Percentiles rank a stretch among this genome's conserved stretches.
Evolutionary conservation across 2,113 vertebrate species (phyloP).

Genomic region (Vulpes lagopus): DNA sequence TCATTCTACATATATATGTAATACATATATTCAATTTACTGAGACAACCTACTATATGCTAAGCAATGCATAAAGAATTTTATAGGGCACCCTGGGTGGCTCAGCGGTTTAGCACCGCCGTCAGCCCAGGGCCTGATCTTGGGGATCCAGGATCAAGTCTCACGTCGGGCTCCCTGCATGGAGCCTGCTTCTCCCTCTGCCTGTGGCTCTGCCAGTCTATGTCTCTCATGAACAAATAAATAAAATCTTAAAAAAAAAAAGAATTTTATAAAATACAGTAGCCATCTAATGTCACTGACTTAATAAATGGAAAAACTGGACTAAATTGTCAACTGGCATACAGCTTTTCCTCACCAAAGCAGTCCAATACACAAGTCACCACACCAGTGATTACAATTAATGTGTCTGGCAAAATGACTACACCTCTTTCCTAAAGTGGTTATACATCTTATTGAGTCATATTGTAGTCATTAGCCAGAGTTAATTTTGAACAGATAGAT

Average conservation of each 20-base stretch:
- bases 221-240: no score
- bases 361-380: conserved; percentile 61
- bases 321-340: neutral
- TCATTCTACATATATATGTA: neutral
- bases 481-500: conserved; percentile 79
- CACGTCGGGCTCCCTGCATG: no score
- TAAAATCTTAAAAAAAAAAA: neutral
- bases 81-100: neutral
- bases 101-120: no score
- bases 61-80: conserved; percentile 36
- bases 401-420: conserved; percentile 75
- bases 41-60: conserved; percentile 14
- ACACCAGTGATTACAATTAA: conserved; percentile 66
- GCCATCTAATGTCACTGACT: conserved; percentile 13
- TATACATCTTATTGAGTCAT: conserved; percentile 77
- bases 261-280: conserved; percentile 31
- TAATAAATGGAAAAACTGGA: conserved; percentile 50
- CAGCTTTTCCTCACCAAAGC: conserved; percentile 18
- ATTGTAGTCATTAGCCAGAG: conserved; percentile 72
- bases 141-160: no score
- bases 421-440: conserved; percentile 72
- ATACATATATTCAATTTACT: neutral
- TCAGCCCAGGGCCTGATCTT: no score
- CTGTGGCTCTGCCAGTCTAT: no score
- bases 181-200: no score